Base-by-base conservation (phyloP, 64 coral and sea anemone species). In the Acropora yongei region DNA sequence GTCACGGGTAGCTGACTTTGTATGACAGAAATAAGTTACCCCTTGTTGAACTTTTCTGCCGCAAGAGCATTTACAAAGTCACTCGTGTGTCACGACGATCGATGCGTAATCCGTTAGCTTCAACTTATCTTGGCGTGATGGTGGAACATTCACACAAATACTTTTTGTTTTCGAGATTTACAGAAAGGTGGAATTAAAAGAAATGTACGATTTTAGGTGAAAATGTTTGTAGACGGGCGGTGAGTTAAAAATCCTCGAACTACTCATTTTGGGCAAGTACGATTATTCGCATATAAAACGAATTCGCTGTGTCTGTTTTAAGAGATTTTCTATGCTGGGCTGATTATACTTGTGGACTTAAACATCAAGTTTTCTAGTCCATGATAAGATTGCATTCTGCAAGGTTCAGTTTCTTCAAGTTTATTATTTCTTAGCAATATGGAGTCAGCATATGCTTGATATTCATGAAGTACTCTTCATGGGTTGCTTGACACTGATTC, bases 61-160 rank as follows among this genome's bases (percentile, higher is more conserved):
- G 30, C 51, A 45, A 45, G 63, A 85, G 72, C 72, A 85, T 71
- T 85, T 30, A 71, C 43, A 8, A 51, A 41, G 63, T 65, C 82
- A 85, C 82, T 71, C 82, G 72, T 69, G 60, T 85, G 82, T 65
- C 82, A 85, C 47, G 82, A 72, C 11, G 18, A 17, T 47, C 16
- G 14, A 42, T 63, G 11, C 55, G 55, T 63, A 82, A 8, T 18
- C 72, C 39, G 18, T 44, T 85, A 30, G 30, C 30, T 30, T 30
- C 30, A 30, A 30, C 30, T 30, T 30, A 30, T 30, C 30, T 30
- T 30, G 30, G 30, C 30, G 30, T 30, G 30, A 30, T 45, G 49
- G 49, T 17, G 30, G 10, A n/a, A 16, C 40, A 44, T 45, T 18
- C 41, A 67, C 44, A 43, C 17, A 48, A 72, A 48, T 84, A 3